phyloP scores from a whole-genome alignment of 2,888 invertebrate genomes.

The Trachelus iudaicus region DNA sequence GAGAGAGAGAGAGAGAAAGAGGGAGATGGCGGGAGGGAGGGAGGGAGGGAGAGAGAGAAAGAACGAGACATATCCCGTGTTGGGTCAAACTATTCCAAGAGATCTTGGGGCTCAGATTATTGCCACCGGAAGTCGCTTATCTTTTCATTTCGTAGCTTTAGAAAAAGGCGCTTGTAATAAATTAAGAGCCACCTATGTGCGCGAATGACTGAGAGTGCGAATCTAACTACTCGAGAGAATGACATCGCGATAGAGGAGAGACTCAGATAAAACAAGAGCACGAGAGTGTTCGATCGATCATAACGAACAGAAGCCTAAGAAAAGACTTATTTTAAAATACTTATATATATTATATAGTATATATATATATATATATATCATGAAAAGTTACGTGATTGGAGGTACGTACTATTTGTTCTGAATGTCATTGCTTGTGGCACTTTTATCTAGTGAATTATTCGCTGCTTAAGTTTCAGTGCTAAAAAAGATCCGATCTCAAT shows the following conservation, averaged over 20 bases:
- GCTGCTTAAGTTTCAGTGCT: background rate
- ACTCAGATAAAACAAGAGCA: background rate
- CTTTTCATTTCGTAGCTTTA: background rate
- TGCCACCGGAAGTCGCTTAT: background rate
- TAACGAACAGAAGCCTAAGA: constrained; percentile 42
- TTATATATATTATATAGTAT: constrained; percentile 7
- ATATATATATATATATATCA: background rate
- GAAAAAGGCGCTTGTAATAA: constrained; percentile 15
- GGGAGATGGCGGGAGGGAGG: background rate
- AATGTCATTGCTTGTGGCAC: background rate
- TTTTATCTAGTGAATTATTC: background rate
- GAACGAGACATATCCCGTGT: constrained; percentile 11
- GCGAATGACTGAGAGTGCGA: background rate
- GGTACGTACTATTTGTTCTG: constrained; percentile 3
- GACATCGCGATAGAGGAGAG: background rate
- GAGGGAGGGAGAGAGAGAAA: constrained; percentile 14
- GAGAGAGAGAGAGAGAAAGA: background rate
- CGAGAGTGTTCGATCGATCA: constrained; percentile 7
- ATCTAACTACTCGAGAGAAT: background rate
- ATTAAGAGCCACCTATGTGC: constrained; percentile 17
- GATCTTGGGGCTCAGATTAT: background rate
- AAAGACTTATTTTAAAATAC: constrained; percentile 41
- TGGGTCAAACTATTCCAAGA: background rate
- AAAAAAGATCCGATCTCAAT: background rate
- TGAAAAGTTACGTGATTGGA: background rate